phyloP scores from a whole-genome alignment of 2,888 invertebrate genomes.

The Andrena bicolor region DNA sequence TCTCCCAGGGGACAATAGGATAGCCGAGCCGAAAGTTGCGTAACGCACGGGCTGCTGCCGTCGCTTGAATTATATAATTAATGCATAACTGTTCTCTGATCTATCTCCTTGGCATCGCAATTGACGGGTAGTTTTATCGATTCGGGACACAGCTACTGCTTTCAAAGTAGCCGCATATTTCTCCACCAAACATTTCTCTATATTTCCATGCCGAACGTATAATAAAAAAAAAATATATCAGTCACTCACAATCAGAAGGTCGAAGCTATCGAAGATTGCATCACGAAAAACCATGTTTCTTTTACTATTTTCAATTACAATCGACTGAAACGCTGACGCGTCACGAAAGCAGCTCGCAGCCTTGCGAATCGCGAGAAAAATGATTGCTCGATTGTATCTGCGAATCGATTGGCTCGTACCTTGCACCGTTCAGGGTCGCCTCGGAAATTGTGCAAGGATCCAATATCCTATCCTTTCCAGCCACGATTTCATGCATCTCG shows the following conservation, averaged over 20 bases:
- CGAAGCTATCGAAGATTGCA: not conserved
- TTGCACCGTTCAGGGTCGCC: conserved; percentile 35
- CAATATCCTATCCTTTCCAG: not conserved
- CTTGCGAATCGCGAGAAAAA: conserved; percentile 65
- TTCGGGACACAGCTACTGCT: conserved; percentile 50
- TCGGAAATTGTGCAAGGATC: conserved; percentile 19
- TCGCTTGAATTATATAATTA: conserved; percentile 63
- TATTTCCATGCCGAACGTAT: not conserved
- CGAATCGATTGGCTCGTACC: conserved; percentile 60
- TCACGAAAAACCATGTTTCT: not conserved
- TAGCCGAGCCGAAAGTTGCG: conserved; percentile 54
- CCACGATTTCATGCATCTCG: conserved; percentile 11
- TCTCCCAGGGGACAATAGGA: conserved; percentile 61
- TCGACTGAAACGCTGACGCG: conserved; percentile 22
- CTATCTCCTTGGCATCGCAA: conserved; percentile 52
- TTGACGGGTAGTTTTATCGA: conserved; percentile 49
- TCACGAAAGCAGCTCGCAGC: conserved; percentile 52
- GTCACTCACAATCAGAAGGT: not conserved
- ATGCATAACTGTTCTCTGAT: conserved; percentile 55
- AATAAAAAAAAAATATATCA: not conserved
- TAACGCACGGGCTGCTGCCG: conserved; percentile 33
- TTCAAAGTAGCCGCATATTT: not conserved
- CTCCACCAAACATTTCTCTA: not conserved
- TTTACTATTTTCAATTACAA: conserved; percentile 28
- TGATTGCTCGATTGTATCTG: conserved; percentile 64